phyloP scores from a whole-genome alignment of 1,140 invertebrate species.

The Propsilocerus akamusi region DNA sequence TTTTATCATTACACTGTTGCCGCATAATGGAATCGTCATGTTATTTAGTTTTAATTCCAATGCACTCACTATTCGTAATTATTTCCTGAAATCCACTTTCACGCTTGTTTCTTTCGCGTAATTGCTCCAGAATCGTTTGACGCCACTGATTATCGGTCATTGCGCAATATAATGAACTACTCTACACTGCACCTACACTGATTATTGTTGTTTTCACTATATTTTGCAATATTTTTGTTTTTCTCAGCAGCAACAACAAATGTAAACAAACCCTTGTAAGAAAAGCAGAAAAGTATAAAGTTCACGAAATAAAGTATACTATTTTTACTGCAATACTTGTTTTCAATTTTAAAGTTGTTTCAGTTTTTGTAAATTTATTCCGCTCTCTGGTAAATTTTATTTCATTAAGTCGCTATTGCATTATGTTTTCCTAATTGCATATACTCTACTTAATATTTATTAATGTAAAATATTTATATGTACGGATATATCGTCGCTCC shows the following conservation, averaged over 20 bases:
- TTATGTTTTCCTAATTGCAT: too few species aligned
- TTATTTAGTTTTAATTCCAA: conserved; percentile 2
- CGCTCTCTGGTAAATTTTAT: too few species aligned
- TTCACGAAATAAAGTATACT: neutral
- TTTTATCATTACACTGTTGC: neutral
- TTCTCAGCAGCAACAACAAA: neutral
- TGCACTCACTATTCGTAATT: conserved; percentile 35
- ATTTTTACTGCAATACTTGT: too few species aligned
- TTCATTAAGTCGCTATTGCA: too few species aligned
- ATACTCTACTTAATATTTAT: too few species aligned
- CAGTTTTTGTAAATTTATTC: too few species aligned
- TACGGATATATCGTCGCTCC: too few species aligned
- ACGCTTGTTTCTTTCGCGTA: conserved; percentile 34
- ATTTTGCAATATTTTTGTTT: neutral
- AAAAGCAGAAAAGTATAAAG: neutral
- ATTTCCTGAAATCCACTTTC: conserved; percentile 40
- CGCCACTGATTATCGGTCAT: conserved; percentile 26
- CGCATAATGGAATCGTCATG: conserved; percentile 8
- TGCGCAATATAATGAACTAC: neutral
- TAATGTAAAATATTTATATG: too few species aligned
- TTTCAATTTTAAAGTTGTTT: too few species aligned
- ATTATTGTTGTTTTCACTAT: neutral
- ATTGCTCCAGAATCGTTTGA: conserved; percentile 30
- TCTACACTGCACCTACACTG: neutral
- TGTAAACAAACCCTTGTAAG: neutral